Base-by-base conservation (phyloP, 2,797 vertebrate species). In the Alcedo atthis region DNA sequence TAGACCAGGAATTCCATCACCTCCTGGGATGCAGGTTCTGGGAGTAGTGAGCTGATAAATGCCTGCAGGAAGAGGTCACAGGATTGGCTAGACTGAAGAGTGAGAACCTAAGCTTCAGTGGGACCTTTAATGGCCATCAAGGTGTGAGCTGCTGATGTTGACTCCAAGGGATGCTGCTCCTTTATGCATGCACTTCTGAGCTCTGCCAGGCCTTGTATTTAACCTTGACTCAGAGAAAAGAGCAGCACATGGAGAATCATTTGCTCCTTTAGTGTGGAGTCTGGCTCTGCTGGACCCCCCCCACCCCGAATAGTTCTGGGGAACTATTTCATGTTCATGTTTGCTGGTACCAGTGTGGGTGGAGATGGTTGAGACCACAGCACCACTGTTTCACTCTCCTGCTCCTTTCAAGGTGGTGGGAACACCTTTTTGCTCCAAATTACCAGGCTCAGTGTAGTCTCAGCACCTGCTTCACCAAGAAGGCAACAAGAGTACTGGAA, bases 121-220 rank as follows among this genome's bases (percentile, higher is more conserved):
- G 25, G 28, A 48, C 42, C 35, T 66, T 21, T 55, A 68, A 21
- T 45, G 82, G 13, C 33, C 51, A 58, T 58, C 46, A 43, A 43
- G 35, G 35, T 0, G 0, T 26, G 54, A 89, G 49, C 24, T 32
- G 32, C 0, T 0, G 37, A 28, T 45, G 12, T 54, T 42, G 0
- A 0, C 42, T 73, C 15, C 30, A 9, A 32, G 24, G 4, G 25
- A 20, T 6, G 32, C 8, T n/a, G 19, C 33, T 91, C 12, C 22
- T 53, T 77, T 76, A 25, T 53, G 28, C 32, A 62, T 2, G 2
- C 18, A 57, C 13, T 87, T 58, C 68, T 59, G 61, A 92, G 71
- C 48, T 59, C 53, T 76, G 61, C 24, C 32, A 68, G 51, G n/a
- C 28, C 49, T 58, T 49, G 2, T 5, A n/a, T 55, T 92, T 87